Base-by-base conservation (phyloP, 2,797 vertebrate species). In the Poliocrania exsul region DNA sequence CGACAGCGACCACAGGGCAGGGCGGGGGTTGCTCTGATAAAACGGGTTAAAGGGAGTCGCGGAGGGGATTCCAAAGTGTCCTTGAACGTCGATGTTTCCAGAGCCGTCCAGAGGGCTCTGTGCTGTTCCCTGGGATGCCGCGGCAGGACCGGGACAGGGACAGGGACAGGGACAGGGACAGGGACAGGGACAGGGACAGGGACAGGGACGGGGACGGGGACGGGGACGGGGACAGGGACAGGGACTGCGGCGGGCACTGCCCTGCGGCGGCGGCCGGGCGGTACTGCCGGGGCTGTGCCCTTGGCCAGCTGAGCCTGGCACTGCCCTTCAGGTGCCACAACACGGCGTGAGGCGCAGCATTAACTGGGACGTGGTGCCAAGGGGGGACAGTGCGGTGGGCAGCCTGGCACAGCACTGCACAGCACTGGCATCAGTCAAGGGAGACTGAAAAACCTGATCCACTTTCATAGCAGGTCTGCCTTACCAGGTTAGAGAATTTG, bases 281-380 rank as follows among this genome's bases (percentile, higher is more conserved):
- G 8, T 20, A 4, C 56, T 16, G 37, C 58, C 71, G 25, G 40
- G 7, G 35, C 4, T 26, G 0, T 53, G 56, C 37, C 66, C 16
- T 31, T 23, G 15, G 24, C 33, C 33, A 16, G 7, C 44, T 35
- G 47, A 73, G 44, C 19, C 42, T 11, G 28, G 18, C 37, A 29
- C 2, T 4, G 19, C 2, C 75, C 44, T 47, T 35, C 5, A 23
- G 66, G 62, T 86, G 62, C 78, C 56, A 31, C 40, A 74, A 16
- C 1, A 5, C 17, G 1, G 2, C 26, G 1, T 1, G 0, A 42
- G 38, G 44, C 14, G 12, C 18, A 38, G 24, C 12, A 4, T 21
- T 64, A 37, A 47, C 16, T 10, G 11, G 11, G 4, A 1, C 5
- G 2, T 20, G 5, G 44, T 20, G 66, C 47, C 11, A 33, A 72